These are phyloP conservation scores for Charadrius vociferus DNA, from an alignment of 2,113 vertebrate species.

Conservation along the genomic window DNA sequence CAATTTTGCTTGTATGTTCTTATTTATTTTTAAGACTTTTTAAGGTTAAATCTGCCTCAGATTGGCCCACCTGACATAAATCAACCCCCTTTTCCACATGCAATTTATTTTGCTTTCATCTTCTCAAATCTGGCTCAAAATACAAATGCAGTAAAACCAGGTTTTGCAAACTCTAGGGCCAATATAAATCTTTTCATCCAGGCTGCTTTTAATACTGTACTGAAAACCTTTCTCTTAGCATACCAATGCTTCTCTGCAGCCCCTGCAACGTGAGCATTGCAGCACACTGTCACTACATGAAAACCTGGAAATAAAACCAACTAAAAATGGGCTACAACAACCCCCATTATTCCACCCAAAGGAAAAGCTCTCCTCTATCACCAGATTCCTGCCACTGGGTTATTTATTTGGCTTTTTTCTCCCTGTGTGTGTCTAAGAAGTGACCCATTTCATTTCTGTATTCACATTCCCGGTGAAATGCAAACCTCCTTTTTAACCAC, in stretches of 20 bases:
- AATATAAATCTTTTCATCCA: slow-evolving; percentile 4
- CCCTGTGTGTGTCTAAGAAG: fast-evolving
- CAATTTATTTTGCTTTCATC: neutral
- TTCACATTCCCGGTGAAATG: neutral
- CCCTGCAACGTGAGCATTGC: neutral
- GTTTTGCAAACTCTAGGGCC: neutral
- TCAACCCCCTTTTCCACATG: neutral
- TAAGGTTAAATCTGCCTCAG: neutral
- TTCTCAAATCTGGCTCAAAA: neutral
- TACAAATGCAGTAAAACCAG: neutral
- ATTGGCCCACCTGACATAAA: neutral
- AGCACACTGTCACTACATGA: neutral
- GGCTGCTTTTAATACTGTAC: neutral
- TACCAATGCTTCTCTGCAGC: neutral
- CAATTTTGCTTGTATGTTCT: neutral
- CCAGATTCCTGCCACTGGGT: neutral
- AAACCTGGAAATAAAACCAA: neutral
- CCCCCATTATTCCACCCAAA: neutral
- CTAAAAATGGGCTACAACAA: neutral
- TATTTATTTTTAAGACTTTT: neutral
- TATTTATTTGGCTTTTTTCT: neutral
- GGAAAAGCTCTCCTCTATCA: neutral
- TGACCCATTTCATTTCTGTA: neutral
- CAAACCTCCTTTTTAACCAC: neutral
- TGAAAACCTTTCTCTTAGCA: neutral